A percentile compares a stretch with the other conserved stretches of the same genome.
These are phyloP conservation scores for Miniopterus natalensis DNA, from an alignment of 2,113 vertebrate species.

Conservation along the genomic window DNA sequence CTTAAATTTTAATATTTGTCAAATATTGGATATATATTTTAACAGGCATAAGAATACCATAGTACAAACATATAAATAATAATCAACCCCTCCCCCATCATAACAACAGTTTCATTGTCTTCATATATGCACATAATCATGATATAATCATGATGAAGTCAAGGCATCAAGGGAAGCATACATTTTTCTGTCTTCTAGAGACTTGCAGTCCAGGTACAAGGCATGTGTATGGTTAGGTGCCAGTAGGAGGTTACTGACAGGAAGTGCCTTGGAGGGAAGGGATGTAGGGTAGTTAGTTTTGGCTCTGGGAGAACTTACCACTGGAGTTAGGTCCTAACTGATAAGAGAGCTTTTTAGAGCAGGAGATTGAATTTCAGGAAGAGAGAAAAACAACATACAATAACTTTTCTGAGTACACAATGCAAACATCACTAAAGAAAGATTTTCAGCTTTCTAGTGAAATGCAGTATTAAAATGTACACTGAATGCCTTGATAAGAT, in stretches of 20 bases:
- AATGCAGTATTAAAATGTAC: neutral
- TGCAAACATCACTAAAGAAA: neutral
- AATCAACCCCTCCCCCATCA: neutral
- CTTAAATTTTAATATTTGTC: conserved; percentile 35
- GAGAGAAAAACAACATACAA: neutral
- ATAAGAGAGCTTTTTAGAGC: neutral
- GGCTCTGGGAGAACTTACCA: neutral
- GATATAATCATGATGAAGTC: neutral
- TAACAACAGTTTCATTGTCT: neutral
- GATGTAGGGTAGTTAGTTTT: neutral
- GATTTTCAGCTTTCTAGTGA: neutral
- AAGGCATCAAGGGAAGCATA: neutral
- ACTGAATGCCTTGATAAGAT: neutral
- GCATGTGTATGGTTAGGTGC: neutral
- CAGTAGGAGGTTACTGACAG: neutral
- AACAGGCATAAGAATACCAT: neutral
- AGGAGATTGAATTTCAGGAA: conserved; percentile 10
- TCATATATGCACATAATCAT: neutral
- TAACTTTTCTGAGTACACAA: neutral
- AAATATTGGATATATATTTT: neutral
- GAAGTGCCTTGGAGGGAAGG: neutral
- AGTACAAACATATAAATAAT: neutral
- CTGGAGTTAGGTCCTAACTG: neutral
- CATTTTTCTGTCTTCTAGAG: neutral
- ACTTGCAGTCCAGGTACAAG: neutral